Evolutionary conservation across 2,888 invertebrate species (phyloP).

Genomic region (Hanleya hanleyi): DNA sequence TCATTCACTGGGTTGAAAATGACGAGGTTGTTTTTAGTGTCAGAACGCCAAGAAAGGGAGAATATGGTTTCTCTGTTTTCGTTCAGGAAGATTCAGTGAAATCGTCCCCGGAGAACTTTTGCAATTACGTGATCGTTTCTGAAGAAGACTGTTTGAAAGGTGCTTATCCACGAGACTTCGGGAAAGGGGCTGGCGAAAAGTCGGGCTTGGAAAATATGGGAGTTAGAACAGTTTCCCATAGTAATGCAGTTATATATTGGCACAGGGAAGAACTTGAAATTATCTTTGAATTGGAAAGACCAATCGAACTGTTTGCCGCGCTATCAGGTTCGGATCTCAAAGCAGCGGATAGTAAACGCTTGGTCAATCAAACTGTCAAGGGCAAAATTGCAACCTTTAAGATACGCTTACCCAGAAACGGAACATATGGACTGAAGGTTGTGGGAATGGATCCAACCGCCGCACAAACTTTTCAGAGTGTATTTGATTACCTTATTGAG

Average conservation of each 20-base stretch:
- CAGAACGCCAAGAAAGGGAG: slow-evolving; percentile 43
- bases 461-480: slow-evolving; percentile 18
- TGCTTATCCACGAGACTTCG: slow-evolving; percentile 28
- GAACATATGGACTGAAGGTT: slow-evolving; percentile 34
- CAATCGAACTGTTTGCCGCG: slow-evolving; percentile 25
- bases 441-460: slow-evolving; percentile 23
- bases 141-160: slow-evolving; percentile 17
- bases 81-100: slow-evolving; percentile 24
- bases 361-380: slow-evolving; percentile 19
- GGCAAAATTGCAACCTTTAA: slow-evolving; percentile 28
- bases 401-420: slow-evolving; percentile 29
- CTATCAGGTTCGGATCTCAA: slow-evolving; percentile 24
- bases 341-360: slow-evolving; percentile 26
- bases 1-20: slow-evolving; percentile 34
- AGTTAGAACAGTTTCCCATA: slow-evolving; percentile 32
- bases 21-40: slow-evolving; percentile 40
- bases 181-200: slow-evolving; percentile 21
- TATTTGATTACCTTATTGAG: slow-evolving; percentile 33
- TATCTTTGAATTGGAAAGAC: neutral
- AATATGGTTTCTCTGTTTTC: slow-evolving; percentile 48
- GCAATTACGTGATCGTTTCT: slow-evolving; percentile 51
- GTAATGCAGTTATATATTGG: neutral
- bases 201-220: slow-evolving; percentile 38
- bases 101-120: slow-evolving; percentile 53
- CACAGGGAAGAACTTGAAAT: slow-evolving; percentile 1